Conservation (phyloP, 2,797 vertebrate genomes). For the Danio kyathit region DNA sequence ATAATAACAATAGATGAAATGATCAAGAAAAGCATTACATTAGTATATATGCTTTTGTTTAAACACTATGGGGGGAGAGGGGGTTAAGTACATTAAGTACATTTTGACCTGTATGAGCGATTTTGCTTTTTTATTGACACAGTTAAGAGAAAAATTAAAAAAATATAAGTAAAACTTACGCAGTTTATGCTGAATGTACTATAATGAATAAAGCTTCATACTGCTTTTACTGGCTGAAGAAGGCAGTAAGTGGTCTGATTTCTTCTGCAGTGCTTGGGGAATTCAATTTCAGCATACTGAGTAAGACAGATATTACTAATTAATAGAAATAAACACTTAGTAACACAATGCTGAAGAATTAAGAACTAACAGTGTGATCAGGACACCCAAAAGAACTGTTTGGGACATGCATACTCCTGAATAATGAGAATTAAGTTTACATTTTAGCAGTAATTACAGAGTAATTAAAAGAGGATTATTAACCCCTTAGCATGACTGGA, state of each 20-base stretch:
- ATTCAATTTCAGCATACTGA: not conserved
- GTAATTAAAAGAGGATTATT: no score
- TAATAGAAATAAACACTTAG: no score
- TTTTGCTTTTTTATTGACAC: not conserved
- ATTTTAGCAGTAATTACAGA: not conserved
- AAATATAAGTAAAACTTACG: not conserved
- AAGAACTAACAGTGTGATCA: not conserved
- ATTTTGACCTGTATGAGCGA: no score
- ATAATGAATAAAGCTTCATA: no score
- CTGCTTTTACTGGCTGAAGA: not conserved
- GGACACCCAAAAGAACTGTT: not conserved
- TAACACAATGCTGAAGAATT: no score
- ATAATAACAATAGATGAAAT: no score
- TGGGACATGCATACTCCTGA: not conserved
- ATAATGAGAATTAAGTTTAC: not conserved
- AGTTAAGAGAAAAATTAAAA: not conserved
- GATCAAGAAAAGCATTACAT: no score
- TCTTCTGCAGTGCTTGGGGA: not conserved
- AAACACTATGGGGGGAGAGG: no score
- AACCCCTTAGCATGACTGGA: no score
- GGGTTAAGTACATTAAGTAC: no score
- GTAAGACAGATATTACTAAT: not conserved
- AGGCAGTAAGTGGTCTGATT: slow-evolving; percentile 2
- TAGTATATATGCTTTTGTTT: no score
- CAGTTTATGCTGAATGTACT: no score